A percentile compares a stretch with the other conserved stretches of the same genome.
Conservation (phyloP, 2,113 vertebrate genomes). For the Fulica atra region DNA sequence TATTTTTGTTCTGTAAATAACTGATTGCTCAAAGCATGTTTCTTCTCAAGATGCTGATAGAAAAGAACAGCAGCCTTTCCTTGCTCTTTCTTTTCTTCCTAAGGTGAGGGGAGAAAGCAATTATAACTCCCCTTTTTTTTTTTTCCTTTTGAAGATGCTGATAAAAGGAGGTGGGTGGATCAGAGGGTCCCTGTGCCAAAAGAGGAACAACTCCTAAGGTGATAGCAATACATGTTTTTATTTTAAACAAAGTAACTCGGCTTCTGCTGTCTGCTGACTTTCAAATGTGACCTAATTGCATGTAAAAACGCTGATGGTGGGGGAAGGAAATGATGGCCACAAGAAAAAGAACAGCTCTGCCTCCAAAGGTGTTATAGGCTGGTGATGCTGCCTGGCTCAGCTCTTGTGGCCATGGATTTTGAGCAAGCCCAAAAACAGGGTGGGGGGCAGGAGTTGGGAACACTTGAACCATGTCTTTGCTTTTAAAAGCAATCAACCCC, state of each 20-base stretch:
- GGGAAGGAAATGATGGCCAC: not conserved
- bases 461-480: not conserved
- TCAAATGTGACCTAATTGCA: slow-evolving; percentile 38
- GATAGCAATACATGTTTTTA: slow-evolving; percentile 21
- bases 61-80: not conserved
- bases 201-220: slow-evolving; percentile 42
- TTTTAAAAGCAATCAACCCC: not conserved
- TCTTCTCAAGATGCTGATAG: not conserved
- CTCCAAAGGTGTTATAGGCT: not conserved
- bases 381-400: not conserved
- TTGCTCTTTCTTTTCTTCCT: not conserved
- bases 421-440: not conserved
- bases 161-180: slow-evolving; percentile 64
- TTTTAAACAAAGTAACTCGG: slow-evolving; percentile 18
- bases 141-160: slow-evolving; percentile 62
- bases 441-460: not conserved
- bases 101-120: slow-evolving; percentile 20
- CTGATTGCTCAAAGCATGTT: not conserved
- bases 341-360: not conserved
- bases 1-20: slow-evolving; percentile 38
- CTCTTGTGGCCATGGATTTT: too few species aligned
- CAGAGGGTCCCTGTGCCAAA: slow-evolving; percentile 16
- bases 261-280: not conserved
- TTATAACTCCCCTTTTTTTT: slow-evolving; percentile 25
- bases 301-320: not conserved